These are phyloP conservation scores for Bombyx mandarina DNA, from an alignment of 1,140 invertebrate genomes.

Conservation along the genomic window DNA sequence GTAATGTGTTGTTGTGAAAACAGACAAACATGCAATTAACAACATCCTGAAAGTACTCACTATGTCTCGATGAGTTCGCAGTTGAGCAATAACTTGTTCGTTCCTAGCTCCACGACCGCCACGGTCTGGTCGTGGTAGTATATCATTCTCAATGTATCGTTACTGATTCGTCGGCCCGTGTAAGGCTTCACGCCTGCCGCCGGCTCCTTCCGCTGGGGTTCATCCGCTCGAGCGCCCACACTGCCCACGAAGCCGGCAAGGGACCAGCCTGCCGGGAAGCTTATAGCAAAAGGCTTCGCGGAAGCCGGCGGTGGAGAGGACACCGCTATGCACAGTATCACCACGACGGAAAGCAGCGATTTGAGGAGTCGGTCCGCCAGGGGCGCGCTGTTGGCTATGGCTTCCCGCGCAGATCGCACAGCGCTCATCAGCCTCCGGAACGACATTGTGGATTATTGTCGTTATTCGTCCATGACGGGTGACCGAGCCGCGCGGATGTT, in stretches of 20 bases:
- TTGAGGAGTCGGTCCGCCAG: conserved; percentile 49
- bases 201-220: conserved; percentile 35
- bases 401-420: conserved; percentile 48
- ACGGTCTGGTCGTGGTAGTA: conserved; percentile 86
- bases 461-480: conserved; percentile 31
- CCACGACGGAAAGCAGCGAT: conserved; percentile 45
- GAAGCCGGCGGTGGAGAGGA: conserved; percentile 56
- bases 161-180: conserved; percentile 73
- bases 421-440: conserved; percentile 50
- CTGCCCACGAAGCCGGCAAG: conserved; percentile 50
- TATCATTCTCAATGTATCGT: conserved; percentile 78
- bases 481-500: conserved; percentile 19
- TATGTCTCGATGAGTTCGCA: conserved; percentile 89
- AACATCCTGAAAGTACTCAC: conserved; percentile 62
- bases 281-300: conserved; percentile 67
- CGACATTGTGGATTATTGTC: conserved; percentile 28
- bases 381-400: conserved; percentile 39
- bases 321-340: conserved; percentile 56
- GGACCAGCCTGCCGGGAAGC: conserved; percentile 62
- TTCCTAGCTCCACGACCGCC: conserved; percentile 81
- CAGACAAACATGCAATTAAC: no score
- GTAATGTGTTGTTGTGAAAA: no score
- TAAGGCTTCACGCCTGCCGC: conserved; percentile 66
- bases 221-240: conserved; percentile 40
- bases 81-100: conserved; percentile 76